phyloP scores from a whole-genome alignment of 1,140 invertebrate genomes.

The Cataglyphis hispanica region DNA sequence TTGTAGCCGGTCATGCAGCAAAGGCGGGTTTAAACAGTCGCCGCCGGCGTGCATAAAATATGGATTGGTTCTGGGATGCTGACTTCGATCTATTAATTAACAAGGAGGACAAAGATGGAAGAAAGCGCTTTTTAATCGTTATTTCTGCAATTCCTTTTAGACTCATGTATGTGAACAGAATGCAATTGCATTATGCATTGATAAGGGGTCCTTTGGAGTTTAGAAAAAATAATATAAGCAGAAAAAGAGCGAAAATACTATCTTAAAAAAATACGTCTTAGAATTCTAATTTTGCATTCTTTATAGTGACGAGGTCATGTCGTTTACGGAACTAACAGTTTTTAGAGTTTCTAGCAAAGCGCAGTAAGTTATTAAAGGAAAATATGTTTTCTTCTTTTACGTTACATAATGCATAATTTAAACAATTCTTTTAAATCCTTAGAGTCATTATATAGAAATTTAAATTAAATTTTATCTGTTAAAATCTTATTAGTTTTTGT shows the following conservation, averaged over 20 bases:
- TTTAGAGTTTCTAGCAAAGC: neutral
- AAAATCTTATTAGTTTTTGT: neutral
- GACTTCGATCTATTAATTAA: conserved; percentile 27
- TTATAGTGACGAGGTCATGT: conserved; percentile 9
- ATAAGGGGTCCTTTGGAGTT: neutral
- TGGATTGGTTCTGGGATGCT: conserved; percentile 18
- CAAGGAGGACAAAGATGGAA: neutral
- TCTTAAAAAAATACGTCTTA: no score
- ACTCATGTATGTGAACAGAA: neutral
- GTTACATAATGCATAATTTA: neutral
- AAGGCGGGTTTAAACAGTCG: conserved; percentile 35
- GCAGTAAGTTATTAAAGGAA: neutral
- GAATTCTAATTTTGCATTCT: conserved; percentile 1
- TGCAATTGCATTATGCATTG: conserved; percentile 9
- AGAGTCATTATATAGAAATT: neutral
- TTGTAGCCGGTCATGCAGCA: conserved; percentile 25
- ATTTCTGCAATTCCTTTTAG: neutral
- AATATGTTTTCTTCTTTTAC: neutral
- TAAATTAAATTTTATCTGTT: no score
- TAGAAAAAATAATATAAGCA: conserved; percentile 7
- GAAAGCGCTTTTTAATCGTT: neutral
- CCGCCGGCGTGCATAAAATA: conserved; percentile 43
- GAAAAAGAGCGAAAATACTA: no score
- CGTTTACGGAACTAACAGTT: neutral
- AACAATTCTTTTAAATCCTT: neutral